A percentile compares a stretch with the other conserved stretches of the same genome.
Conservation (phyloP, 1,140 invertebrate genomes). For the Lepidostoma basale region DNA sequence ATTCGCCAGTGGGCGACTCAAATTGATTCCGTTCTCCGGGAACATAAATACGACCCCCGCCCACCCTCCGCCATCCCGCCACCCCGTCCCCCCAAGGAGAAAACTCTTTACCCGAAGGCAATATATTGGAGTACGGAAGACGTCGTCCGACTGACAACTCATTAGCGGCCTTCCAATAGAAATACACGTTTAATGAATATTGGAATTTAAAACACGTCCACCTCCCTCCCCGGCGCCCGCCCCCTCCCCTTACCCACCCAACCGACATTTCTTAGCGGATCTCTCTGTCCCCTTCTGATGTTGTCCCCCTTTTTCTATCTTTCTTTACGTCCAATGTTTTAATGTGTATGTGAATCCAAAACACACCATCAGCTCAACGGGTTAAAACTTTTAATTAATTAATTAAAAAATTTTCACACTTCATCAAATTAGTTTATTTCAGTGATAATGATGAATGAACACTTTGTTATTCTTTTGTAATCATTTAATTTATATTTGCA, state of each 20-base stretch:
- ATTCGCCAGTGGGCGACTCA: conserved; percentile 21
- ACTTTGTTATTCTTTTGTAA: too few relatives aligned
- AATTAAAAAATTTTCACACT: too few relatives aligned
- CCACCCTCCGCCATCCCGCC: conserved; percentile 10
- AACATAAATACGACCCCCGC: conserved; percentile 17
- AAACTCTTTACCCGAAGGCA: conserved; percentile 42
- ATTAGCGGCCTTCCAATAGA: conserved; percentile 47
- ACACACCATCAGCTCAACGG: conserved; percentile 34
- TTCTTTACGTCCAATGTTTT: conserved; percentile 47
- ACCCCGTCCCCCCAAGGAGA: conserved; percentile 10
- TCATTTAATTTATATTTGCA: too few relatives aligned
- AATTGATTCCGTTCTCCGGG: conserved; percentile 24
- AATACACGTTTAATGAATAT: conserved; percentile 48
- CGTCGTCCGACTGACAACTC: conserved; percentile 46
- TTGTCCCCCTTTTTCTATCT: conserved; percentile 48
- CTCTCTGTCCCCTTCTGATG: conserved; percentile 47
- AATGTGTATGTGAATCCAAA: conserved; percentile 42
- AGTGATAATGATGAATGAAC: too few relatives aligned
- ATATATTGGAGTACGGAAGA: conserved; percentile 37
- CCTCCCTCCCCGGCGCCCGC: conserved; percentile 25
- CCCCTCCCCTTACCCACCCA: conserved; percentile 20
- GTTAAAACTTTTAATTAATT: conserved; percentile 12
- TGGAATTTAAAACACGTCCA: conserved; percentile 48
- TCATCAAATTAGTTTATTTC: too few relatives aligned
- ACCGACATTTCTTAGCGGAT: conserved; percentile 44